Evolutionary conservation across 2,797 vertebrate species (phyloP).

Genomic region (Cirrhinus molitorella): DNA sequence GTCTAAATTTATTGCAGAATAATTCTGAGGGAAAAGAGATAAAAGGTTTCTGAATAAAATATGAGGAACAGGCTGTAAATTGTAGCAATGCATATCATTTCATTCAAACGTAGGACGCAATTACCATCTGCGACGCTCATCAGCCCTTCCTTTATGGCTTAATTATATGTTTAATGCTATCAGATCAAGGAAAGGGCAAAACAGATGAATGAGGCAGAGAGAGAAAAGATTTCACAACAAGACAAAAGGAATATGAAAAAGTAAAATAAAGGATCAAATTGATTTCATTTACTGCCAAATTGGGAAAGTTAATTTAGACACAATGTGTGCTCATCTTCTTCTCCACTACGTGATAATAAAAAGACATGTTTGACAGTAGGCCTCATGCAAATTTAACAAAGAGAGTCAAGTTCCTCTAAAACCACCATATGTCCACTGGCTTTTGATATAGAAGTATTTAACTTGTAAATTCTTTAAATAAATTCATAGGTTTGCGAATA

Average conservation of each 20-base stretch:
- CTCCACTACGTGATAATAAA: constrained; percentile 93
- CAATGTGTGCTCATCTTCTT: constrained; percentile 95
- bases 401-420: constrained; percentile 96
- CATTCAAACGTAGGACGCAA: constrained; percentile 99
- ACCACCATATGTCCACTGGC: constrained; percentile 81
- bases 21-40: constrained; percentile 99
- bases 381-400: constrained; percentile 96
- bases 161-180: constrained; percentile 99
- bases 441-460: constrained; percentile 81
- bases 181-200: constrained; percentile 99
- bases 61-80: constrained; percentile 99
- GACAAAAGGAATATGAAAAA: constrained; percentile 99
- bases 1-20: constrained; percentile 99
- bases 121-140: constrained; percentile 99
- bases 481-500: background rate
- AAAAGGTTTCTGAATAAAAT: constrained; percentile 99
- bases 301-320: constrained; percentile 99
- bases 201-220: constrained; percentile 99
- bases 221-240: constrained; percentile 99
- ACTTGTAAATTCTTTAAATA: background rate
- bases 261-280: constrained; percentile 98
- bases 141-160: constrained; percentile 99
- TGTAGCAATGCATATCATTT: constrained; percentile 99
- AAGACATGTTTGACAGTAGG: constrained; percentile 94
- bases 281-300: constrained; percentile 98